phyloP scores from a whole-genome alignment of 2,797 vertebrate genomes.

The Hyperoplus lanceolatus region DNA sequence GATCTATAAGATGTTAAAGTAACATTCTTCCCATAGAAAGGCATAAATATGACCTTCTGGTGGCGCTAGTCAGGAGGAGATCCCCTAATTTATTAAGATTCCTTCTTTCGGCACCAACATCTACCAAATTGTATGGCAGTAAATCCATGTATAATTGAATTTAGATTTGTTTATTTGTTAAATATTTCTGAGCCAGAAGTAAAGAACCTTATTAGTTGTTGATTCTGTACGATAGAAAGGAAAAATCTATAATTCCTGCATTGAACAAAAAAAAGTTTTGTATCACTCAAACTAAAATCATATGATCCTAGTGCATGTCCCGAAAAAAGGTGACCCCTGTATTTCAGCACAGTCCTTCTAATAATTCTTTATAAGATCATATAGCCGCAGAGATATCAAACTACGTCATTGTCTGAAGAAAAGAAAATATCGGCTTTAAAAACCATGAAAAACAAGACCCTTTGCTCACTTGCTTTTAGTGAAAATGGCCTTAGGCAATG shows the following conservation, averaged over 20 bases:
- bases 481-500: constrained; percentile 43
- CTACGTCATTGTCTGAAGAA: constrained; percentile 26
- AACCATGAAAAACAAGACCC: constrained; percentile 12
- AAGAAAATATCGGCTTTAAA: constrained; percentile 25
- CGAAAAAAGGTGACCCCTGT: constrained; percentile 41
- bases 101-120: background rate
- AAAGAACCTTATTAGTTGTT: too few relatives aligned
- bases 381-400: constrained; percentile 31
- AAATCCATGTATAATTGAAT: background rate
- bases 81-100: background rate
- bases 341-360: constrained; percentile 45
- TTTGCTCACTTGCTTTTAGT: constrained; percentile 14
- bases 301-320: constrained; percentile 33
- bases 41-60: background rate
- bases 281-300: constrained; percentile 39
- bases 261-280: constrained; percentile 10
- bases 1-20: too few relatives aligned
- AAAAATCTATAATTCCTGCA: background rate
- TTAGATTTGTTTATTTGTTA: background rate
- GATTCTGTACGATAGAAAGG: background rate
- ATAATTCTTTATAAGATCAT: constrained; percentile 12
- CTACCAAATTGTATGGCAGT: background rate
- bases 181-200: background rate
- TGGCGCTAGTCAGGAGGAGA: background rate
- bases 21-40: too few relatives aligned